phyloP scores from a whole-genome alignment of 2,113 vertebrate species.

The Regulus satrapa region DNA sequence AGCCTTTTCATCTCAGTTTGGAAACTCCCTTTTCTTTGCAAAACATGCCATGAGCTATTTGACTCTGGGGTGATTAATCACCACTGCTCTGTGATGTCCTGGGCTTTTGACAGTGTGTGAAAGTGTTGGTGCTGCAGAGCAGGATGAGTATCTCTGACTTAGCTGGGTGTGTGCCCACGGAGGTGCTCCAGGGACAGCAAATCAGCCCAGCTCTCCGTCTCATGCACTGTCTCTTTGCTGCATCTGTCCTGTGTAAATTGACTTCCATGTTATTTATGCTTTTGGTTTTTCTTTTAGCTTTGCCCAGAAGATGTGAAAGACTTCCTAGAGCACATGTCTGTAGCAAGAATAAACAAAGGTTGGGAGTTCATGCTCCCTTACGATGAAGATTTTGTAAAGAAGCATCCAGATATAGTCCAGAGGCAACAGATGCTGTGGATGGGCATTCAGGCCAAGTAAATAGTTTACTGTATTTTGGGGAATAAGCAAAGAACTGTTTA shows the following conservation, averaged over 20 bases:
- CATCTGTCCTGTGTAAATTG: neutral
- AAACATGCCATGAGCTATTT: neutral
- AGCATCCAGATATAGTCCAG: constrained; percentile 93
- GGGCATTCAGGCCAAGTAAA: constrained; percentile 96
- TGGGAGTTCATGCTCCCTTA: constrained; percentile 95
- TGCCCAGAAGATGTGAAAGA: constrained; percentile 97
- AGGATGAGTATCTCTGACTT: neutral
- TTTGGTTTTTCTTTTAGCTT: constrained; percentile 75
- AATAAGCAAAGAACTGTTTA: neutral
- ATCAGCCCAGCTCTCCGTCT: neutral
- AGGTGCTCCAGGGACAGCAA: neutral
- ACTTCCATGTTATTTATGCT: neutral
- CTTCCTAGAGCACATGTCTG: constrained; percentile 93
- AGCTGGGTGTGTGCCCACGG: neutral
- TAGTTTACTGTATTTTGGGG: neutral
- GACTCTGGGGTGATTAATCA: constrained; percentile 7
- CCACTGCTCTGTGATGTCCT: constrained; percentile 15
- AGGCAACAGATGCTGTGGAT: constrained; percentile 97
- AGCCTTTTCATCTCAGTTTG: constrained; percentile 35
- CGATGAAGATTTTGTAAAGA: constrained; percentile 89
- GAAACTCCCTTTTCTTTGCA: constrained; percentile 14
- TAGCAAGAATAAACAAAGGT: constrained; percentile 87
- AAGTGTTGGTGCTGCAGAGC: neutral
- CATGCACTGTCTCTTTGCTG: neutral
- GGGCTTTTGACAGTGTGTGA: neutral